phyloP scores from a whole-genome alignment of 2,113 vertebrate species.

The Malurus alboscapulatus region DNA sequence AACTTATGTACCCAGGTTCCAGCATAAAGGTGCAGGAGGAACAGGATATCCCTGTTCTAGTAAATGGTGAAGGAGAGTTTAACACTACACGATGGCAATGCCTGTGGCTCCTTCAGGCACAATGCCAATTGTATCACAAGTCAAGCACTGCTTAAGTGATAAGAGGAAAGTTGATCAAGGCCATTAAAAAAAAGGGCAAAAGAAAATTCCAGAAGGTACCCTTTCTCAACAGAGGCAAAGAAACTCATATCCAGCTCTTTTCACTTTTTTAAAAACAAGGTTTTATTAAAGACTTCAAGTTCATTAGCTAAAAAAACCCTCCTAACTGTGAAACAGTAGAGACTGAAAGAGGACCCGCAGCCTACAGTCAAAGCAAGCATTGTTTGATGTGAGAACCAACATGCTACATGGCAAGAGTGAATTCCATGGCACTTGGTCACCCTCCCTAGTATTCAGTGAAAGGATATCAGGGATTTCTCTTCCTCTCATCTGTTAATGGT shows the following conservation, averaged over 20 bases:
- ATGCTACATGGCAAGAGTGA: background rate
- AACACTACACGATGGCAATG: background rate
- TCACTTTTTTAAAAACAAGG: background rate
- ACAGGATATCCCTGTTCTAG: background rate
- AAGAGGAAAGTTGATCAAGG: background rate
- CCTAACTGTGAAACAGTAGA: background rate
- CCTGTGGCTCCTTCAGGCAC: background rate
- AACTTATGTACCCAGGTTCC: background rate
- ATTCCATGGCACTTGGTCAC: background rate
- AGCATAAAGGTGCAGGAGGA: background rate
- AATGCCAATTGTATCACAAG: background rate
- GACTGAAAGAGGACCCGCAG: background rate
- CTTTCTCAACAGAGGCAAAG: background rate
- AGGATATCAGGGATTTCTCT: background rate
- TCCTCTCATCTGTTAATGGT: background rate
- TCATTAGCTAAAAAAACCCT: background rate
- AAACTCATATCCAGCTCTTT: background rate
- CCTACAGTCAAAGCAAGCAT: accelerated
- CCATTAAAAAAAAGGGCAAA: background rate
- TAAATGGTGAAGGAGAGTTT: background rate
- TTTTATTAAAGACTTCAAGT: background rate
- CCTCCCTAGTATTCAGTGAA: background rate
- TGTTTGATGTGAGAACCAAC: background rate
- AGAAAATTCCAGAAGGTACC: background rate
- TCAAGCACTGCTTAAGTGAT: background rate